These are phyloP conservation scores for Leptobrachium leishanense DNA, from an alignment of 2,113 vertebrate genomes.

Conservation along the genomic window DNA sequence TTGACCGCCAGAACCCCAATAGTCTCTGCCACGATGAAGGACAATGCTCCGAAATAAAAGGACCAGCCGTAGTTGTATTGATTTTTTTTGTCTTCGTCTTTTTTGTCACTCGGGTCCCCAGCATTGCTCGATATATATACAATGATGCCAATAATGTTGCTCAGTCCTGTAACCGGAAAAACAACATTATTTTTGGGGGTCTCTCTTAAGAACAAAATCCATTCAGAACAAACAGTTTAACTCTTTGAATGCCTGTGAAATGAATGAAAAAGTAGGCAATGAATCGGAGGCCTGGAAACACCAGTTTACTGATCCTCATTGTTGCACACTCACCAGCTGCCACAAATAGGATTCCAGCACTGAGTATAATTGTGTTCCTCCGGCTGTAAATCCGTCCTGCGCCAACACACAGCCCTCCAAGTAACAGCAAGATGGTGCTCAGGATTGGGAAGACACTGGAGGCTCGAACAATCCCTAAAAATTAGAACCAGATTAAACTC, in stretches of 20 bases:
- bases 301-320: too few species aligned
- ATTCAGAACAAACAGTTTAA: too few species aligned
- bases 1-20: conserved; percentile 95
- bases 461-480: conserved; percentile 90
- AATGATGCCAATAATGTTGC: conserved; percentile 98
- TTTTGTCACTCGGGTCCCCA: conserved; percentile 91
- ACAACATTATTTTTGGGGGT: not conserved
- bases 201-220: too few species aligned
- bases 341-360: conserved; percentile 94
- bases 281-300: too few species aligned
- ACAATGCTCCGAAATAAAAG: conserved; percentile 96
- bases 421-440: conserved; percentile 86
- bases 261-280: too few species aligned
- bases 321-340: conserved; percentile 80
- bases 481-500: not conserved
- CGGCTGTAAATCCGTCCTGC: conserved; percentile 88
- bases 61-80: conserved; percentile 98
- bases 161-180: conserved; percentile 76
- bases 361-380: conserved; percentile 92
- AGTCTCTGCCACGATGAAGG: conserved; percentile 94
- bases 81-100: conserved; percentile 93
- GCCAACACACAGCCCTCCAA: conserved; percentile 89
- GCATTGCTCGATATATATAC: conserved; percentile 98
- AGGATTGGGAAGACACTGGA: conserved; percentile 97
- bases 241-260: too few species aligned